Evolutionary conservation across 2,113 vertebrate genomes (phyloP).

Genomic region (Antigone vipio): DNA sequence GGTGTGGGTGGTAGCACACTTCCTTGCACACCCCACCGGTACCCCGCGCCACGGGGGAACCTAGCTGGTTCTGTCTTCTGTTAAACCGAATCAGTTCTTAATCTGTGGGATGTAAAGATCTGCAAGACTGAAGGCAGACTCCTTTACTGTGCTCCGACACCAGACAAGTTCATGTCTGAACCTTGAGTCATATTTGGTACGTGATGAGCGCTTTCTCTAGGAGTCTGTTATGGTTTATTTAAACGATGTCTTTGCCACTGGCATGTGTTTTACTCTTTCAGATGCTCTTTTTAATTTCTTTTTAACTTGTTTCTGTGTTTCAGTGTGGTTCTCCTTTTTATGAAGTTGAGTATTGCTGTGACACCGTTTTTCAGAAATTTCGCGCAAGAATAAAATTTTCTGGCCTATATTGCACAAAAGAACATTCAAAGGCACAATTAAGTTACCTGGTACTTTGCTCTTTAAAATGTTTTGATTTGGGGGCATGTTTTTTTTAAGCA

Average conservation of each 20-base stretch:
- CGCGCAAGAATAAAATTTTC: background rate
- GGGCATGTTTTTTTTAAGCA: background rate
- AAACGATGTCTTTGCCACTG: background rate
- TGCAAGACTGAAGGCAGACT: background rate
- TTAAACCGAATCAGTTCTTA: too few species aligned
- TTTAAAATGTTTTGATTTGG: background rate
- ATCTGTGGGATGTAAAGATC: background rate
- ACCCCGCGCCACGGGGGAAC: accelerated
- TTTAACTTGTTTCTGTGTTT: background rate
- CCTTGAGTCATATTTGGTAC: background rate
- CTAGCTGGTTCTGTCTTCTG: background rate
- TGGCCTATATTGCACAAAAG: background rate
- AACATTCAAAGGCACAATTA: background rate
- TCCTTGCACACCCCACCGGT: background rate
- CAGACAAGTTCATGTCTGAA: background rate
- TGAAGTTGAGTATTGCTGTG: background rate
- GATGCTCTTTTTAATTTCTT: background rate
- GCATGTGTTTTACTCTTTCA: background rate
- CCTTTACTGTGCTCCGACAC: background rate
- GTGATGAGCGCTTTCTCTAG: background rate
- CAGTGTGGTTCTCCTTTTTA: background rate
- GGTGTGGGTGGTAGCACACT: background rate
- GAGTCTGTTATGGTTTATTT: background rate
- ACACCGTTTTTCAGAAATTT: background rate
- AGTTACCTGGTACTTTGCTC: background rate